These are phyloP conservation scores for Amiota minor DNA, from an alignment of 2,888 invertebrate species.

Conservation along the genomic window DNA sequence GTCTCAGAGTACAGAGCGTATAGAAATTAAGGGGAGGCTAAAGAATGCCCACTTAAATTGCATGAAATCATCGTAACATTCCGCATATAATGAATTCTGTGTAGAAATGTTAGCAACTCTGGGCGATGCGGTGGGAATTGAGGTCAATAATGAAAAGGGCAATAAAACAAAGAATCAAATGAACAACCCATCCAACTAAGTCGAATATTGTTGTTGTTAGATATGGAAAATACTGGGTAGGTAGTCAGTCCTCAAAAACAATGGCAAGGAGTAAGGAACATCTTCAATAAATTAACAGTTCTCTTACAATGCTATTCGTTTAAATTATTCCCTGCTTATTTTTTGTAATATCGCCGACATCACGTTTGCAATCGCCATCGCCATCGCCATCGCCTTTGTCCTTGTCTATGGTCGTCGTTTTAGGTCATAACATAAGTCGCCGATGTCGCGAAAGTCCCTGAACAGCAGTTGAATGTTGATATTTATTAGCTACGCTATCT, in stretches of 20 bases:
- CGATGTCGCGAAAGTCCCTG: background rate
- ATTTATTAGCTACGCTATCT: conserved; percentile 10
- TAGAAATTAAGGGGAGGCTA: background rate
- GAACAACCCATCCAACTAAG: background rate
- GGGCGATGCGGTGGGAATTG: conserved; percentile 18
- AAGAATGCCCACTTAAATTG: conserved; percentile 62
- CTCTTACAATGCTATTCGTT: background rate
- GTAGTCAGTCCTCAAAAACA: conserved; percentile 14
- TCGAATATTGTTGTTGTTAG: conserved; percentile 1
- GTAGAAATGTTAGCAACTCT: conserved; percentile 37
- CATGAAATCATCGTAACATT: conserved; percentile 68
- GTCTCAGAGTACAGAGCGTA: background rate
- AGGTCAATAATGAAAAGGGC: conserved; percentile 38
- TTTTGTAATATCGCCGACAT: background rate
- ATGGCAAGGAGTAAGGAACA: background rate
- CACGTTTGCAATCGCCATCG: no score
- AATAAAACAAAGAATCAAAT: conserved; percentile 28
- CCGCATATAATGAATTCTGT: conserved; percentile 58
- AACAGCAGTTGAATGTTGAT: background rate
- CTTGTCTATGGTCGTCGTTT: background rate
- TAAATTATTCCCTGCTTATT: background rate
- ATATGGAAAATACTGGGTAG: background rate
- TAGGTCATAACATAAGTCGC: background rate
- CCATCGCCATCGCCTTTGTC: background rate
- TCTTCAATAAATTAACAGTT: conserved; percentile 7